These are phyloP conservation scores for Plectropomus leopardus DNA, from an alignment of 2,113 vertebrate genomes.

Conservation along the genomic window DNA sequence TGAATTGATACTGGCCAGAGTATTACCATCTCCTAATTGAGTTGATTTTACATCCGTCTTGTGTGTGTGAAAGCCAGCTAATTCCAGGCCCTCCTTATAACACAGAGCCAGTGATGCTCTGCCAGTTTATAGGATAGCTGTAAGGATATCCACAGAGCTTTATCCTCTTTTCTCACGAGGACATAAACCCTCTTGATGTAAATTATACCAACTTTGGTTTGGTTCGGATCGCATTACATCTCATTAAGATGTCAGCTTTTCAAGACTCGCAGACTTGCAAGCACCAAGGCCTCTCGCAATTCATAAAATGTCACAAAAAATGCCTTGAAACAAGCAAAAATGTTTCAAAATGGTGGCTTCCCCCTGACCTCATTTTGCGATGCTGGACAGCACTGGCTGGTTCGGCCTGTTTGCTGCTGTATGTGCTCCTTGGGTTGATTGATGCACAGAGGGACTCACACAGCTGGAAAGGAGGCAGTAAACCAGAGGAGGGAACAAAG, in stretches of 20 bases:
- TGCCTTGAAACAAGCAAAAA: slow-evolving; percentile 21
- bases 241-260: slow-evolving; percentile 69
- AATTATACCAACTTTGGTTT: slow-evolving; percentile 71
- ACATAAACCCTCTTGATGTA: slow-evolving; percentile 70
- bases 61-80: slow-evolving; percentile 48
- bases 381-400: slow-evolving; percentile 25
- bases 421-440: slow-evolving; percentile 74
- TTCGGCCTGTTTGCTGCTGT: slow-evolving; percentile 37
- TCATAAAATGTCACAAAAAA: slow-evolving; percentile 17
- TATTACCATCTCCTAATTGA: slow-evolving; percentile 56
- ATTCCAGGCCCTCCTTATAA: slow-evolving; percentile 51
- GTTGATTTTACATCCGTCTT: slow-evolving; percentile 51
- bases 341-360: slow-evolving; percentile 20
- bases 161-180: slow-evolving; percentile 62
- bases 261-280: slow-evolving; percentile 30
- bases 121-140: slow-evolving; percentile 59
- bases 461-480: slow-evolving; percentile 79
- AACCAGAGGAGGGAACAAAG: slow-evolving; percentile 79
- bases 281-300: slow-evolving; percentile 22
- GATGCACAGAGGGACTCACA: slow-evolving; percentile 72
- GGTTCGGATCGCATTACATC: slow-evolving; percentile 64
- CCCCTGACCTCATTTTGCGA: slow-evolving; percentile 47
- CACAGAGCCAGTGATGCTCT: slow-evolving; percentile 50
- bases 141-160: slow-evolving; percentile 54
- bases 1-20: slow-evolving; percentile 46